Conservation (phyloP, 2,888 invertebrate genomes). For the Graphium colonna region DNA sequence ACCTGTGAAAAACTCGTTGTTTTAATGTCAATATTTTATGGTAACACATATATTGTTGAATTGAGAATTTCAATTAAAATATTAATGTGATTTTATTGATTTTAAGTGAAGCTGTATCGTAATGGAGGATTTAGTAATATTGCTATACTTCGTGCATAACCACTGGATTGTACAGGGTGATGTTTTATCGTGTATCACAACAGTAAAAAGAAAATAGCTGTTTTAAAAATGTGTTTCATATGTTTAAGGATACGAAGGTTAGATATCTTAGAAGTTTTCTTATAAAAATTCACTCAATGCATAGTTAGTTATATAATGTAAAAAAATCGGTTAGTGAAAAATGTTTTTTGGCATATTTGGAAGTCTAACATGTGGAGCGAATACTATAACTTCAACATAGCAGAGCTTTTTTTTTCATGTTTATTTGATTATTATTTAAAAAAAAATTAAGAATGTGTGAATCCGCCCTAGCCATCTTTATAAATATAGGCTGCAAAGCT, state of each 20-base stretch:
- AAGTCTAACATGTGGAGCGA: background rate
- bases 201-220: slow-evolving; percentile 1
- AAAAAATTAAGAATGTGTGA: background rate
- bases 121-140: background rate
- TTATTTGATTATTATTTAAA: background rate
- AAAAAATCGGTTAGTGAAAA: slow-evolving; percentile 24
- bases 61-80: slow-evolving; percentile 4
- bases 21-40: too few species aligned
- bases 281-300: slow-evolving; percentile 12
- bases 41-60: too few species aligned
- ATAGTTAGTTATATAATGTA: slow-evolving; percentile 14
- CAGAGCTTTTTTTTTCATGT: slow-evolving; percentile 19
- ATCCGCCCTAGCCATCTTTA: background rate
- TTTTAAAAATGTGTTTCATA: slow-evolving; percentile 12
- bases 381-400: slow-evolving; percentile 17
- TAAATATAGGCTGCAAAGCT: background rate
- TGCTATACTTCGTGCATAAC: slow-evolving; percentile 14
- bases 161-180: slow-evolving; percentile 25
- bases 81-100: slow-evolving; percentile 9
- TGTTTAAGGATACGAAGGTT: slow-evolving; percentile 14
- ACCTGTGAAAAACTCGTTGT: too few species aligned
- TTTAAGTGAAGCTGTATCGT: slow-evolving; percentile 4
- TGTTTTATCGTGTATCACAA: slow-evolving; percentile 15
- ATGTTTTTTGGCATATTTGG: slow-evolving; percentile 13
- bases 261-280: slow-evolving; percentile 20